Evolutionary conservation across 1,140 invertebrate genomes (phyloP).

Genomic region (Caligus rogercresseyi): DNA sequence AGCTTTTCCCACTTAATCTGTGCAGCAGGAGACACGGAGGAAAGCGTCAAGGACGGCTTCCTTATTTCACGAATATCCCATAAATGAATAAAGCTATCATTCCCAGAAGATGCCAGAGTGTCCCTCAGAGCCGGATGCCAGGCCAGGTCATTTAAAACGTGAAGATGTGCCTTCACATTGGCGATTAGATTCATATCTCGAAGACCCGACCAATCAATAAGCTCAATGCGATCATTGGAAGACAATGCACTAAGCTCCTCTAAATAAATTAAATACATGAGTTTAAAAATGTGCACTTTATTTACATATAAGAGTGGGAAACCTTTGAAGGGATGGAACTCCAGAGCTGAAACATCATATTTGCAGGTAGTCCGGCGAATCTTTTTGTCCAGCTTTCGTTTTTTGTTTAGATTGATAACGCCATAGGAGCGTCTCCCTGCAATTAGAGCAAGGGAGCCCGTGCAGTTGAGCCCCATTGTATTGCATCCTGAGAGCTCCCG

Average conservation of each 20-base stretch:
- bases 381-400: neutral
- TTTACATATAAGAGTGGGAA: neutral
- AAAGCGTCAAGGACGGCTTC: conserved; percentile 57
- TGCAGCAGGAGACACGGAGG: conserved; percentile 49
- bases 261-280: neutral
- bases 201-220: conserved; percentile 46
- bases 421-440: neutral
- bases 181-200: conserved; percentile 45
- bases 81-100: conserved; percentile 77
- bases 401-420: conserved; percentile 3
- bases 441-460: neutral
- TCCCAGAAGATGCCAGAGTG: conserved; percentile 72
- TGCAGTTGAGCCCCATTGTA: conserved; percentile 7
- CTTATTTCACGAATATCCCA: conserved; percentile 76
- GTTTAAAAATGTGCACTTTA: neutral
- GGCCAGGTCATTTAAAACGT: conserved; percentile 76
- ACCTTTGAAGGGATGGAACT: neutral
- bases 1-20: conserved; percentile 83
- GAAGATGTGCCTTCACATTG: conserved; percentile 61
- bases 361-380: neutral
- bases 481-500: neutral
- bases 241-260: conserved; percentile 15
- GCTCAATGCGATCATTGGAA: conserved; percentile 49
- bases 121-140: conserved; percentile 81
- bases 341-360: neutral